Conservation (phyloP, 2,888 invertebrate species). For the Piscicola geometra region DNA sequence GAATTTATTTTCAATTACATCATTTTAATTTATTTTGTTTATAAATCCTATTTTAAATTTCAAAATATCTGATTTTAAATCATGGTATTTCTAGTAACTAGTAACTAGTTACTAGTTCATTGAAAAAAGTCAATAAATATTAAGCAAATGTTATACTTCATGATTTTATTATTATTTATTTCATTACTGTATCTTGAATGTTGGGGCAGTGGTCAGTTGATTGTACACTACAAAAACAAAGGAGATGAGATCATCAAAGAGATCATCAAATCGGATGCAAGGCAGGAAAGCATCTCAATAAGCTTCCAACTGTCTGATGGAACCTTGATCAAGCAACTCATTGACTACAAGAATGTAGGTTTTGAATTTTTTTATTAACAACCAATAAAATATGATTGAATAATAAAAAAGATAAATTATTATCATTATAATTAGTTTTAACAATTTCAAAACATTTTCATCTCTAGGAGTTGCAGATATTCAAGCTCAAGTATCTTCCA, state of each 20-base stretch:
- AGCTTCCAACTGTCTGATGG: constrained; percentile 87
- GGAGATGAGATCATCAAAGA: constrained; percentile 90
- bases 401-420: background rate
- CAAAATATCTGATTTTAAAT: too few relatives aligned
- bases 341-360: constrained; percentile 90
- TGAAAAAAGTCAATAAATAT: too few relatives aligned
- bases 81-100: too few relatives aligned
- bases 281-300: constrained; percentile 79
- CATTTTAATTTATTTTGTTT: too few relatives aligned
- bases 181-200: too few relatives aligned
- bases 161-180: too few relatives aligned
- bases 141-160: too few relatives aligned
- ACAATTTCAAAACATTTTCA: background rate
- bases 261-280: constrained; percentile 82
- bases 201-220: constrained; percentile 44
- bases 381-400: too few relatives aligned
- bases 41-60: too few relatives aligned
- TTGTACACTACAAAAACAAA: constrained; percentile 61
- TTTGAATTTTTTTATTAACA: background rate
- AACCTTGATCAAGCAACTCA: constrained; percentile 81
- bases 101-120: too few relatives aligned
- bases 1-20: too few relatives aligned
- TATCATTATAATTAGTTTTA: constrained; percentile 1
- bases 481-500: constrained; percentile 79
- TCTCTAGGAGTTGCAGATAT: constrained; percentile 81